Conservation (phyloP, 1,140 invertebrate genomes). For the Yoshiicerus persimilis region DNA sequence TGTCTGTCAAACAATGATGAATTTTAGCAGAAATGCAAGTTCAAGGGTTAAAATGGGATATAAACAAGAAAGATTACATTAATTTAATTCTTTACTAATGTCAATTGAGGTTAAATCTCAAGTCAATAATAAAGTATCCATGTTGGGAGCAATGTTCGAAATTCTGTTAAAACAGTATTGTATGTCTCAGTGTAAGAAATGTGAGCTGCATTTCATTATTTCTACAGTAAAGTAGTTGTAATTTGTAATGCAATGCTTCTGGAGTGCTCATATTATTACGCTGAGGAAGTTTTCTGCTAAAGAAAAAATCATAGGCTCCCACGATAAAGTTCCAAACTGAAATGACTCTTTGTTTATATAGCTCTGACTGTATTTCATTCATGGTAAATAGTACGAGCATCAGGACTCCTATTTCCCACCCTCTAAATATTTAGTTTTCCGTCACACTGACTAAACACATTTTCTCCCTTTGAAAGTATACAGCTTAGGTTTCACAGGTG, state of each 20-base stretch:
- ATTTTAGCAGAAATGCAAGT: no score
- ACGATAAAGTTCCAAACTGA: background rate
- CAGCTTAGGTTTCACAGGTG: background rate
- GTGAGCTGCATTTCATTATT: background rate
- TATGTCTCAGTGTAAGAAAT: background rate
- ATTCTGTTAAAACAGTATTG: background rate
- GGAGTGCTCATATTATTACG: background rate
- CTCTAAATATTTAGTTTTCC: background rate
- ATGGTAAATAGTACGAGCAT: background rate
- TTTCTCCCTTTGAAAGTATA: background rate
- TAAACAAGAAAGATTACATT: no score
- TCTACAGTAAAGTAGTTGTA: background rate
- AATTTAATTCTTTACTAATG: background rate
- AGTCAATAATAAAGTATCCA: background rate
- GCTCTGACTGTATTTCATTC: background rate
- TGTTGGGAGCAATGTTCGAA: background rate
- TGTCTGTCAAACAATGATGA: no score
- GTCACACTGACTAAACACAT: conserved; percentile 16
- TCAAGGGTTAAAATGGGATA: no score
- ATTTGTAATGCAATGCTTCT: background rate
- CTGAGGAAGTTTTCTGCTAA: no score
- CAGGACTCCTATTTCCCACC: background rate
- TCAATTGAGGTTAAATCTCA: background rate
- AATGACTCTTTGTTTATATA: background rate
- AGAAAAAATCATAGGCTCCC: background rate